phyloP scores from a whole-genome alignment of 2,797 vertebrate species.

The Eutrigla gurnardus region DNA sequence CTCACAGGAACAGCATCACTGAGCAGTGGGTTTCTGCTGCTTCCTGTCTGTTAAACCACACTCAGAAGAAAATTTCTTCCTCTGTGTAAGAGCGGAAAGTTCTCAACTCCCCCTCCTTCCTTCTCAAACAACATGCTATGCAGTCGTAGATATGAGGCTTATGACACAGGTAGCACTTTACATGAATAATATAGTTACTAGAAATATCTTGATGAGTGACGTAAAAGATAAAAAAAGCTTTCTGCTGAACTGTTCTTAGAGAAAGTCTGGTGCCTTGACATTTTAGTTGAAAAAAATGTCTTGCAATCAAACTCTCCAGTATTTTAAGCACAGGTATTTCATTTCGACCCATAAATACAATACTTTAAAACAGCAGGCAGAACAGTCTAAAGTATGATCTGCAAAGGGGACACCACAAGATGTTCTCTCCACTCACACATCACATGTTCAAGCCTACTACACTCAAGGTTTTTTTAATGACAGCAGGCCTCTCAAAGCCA shows the following conservation, averaged over 20 bases:
- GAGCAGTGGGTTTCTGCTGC: constrained; percentile 82
- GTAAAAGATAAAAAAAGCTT: neutral
- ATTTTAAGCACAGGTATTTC: neutral
- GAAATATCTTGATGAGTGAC: constrained; percentile 16
- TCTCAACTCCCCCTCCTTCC: constrained; percentile 80
- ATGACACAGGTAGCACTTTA: constrained; percentile 47
- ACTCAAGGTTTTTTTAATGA: constrained; percentile 30
- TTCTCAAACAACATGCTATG: constrained; percentile 59
- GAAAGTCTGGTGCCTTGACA: neutral
- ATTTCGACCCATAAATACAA: neutral
- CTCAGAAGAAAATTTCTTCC: constrained; percentile 79
- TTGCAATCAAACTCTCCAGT: neutral
- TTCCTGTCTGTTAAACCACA: constrained; percentile 92
- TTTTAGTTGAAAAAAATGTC: constrained; percentile 17
- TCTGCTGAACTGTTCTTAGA: too few relatives aligned
- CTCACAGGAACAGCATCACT: constrained; percentile 86
- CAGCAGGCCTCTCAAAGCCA: constrained; percentile 51
- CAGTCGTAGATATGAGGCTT: constrained; percentile 39
- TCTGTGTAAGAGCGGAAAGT: constrained; percentile 84
- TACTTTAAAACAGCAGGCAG: neutral
- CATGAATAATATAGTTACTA: constrained; percentile 22
- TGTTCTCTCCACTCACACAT: constrained; percentile 1
- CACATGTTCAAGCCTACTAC: constrained; percentile 34
- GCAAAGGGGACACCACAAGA: neutral
- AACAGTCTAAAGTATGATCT: neutral